phyloP scores from a whole-genome alignment of 2,113 vertebrate species.

The Carettochelys insculpta region DNA sequence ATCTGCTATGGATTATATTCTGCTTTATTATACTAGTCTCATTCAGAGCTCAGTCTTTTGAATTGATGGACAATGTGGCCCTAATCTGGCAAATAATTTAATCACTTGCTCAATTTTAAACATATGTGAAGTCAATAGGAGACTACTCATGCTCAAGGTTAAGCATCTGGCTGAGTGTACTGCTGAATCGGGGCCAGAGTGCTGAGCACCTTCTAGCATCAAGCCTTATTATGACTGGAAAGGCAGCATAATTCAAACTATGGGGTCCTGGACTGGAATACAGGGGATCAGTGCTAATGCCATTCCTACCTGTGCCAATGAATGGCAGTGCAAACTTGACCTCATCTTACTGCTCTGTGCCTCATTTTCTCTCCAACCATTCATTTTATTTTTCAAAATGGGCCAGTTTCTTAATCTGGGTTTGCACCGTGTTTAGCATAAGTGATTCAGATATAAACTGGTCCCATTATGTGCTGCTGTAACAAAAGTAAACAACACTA shows the following conservation, averaged over 20 bases:
- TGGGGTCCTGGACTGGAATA: background rate
- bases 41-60: background rate
- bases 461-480: background rate
- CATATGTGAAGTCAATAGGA: background rate
- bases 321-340: background rate
- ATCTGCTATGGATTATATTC: rapidly evolving
- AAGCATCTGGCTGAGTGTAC: background rate
- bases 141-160: background rate
- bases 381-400: background rate
- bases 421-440: background rate
- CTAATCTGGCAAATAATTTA: background rate
- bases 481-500: background rate
- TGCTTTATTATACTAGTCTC: background rate
- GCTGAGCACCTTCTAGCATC: background rate
- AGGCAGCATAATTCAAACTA: background rate
- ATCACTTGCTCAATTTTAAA: background rate
- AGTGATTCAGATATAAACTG: background rate
- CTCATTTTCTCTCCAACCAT: background rate
- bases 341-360: background rate
- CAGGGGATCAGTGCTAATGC: background rate
- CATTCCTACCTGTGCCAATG: background rate
- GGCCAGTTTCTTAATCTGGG: background rate
- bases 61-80: background rate
- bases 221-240: background rate
- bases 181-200: background rate